These are phyloP conservation scores for Cotesia vestalis DNA, from an alignment of 1,140 invertebrate genomes.

Conservation along the genomic window DNA sequence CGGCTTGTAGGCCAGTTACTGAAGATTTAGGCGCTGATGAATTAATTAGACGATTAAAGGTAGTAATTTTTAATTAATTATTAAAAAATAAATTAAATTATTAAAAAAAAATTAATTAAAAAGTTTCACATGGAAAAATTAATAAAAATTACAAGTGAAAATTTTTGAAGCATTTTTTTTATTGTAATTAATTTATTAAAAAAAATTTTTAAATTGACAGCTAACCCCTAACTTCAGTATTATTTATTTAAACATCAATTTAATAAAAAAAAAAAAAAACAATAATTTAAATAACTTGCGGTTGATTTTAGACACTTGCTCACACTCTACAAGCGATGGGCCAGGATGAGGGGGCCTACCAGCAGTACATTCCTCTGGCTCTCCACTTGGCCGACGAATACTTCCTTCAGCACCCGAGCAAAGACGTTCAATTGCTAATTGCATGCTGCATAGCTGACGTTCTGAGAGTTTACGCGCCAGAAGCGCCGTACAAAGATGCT, in stretches of 20 bases:
- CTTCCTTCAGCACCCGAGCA: conserved; percentile 88
- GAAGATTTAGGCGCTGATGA: conserved; percentile 96
- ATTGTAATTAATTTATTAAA: too few species aligned
- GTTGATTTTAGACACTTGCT: conserved; percentile 76
- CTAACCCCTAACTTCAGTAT: too few species aligned
- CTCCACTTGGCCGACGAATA: conserved; percentile 92
- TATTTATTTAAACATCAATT: conserved; percentile 39
- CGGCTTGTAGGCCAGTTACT: conserved; percentile 85
- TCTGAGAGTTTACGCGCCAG: conserved; percentile 96
- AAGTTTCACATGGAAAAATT: too few species aligned
- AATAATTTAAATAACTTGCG: not conserved
- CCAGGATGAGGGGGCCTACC: conserved; percentile 92
- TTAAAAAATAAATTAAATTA: too few species aligned
- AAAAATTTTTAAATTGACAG: too few species aligned
- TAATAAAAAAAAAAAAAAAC: not conserved
- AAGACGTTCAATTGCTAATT: conserved; percentile 93
- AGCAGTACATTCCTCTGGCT: conserved; percentile 93
- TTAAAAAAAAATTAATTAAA: too few species aligned
- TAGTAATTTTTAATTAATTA: conserved; percentile 53
- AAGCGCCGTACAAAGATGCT: conserved; percentile 95
- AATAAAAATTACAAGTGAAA: too few species aligned
- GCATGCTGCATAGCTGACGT: conserved; percentile 98
- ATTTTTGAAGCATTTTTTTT: too few species aligned
- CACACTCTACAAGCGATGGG: conserved; percentile 96
- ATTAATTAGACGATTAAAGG: conserved; percentile 91